Evolutionary conservation across 2,888 invertebrate genomes (phyloP), one percentile per base, ranked within the genome.

Genomic region (Lapara coniferarum): DNA sequence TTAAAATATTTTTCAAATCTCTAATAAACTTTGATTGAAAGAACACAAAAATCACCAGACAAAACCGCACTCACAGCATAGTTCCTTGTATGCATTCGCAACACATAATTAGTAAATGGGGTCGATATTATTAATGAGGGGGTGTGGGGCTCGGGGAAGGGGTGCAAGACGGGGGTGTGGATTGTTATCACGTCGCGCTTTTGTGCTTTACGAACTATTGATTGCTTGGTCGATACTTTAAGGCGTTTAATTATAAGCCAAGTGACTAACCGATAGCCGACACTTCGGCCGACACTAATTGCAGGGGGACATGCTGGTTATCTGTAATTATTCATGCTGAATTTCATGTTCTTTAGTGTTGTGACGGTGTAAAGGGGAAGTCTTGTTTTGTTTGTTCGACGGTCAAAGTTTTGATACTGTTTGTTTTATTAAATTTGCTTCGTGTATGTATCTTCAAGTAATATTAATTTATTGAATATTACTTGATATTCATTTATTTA

Each of bases 81-180:
- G 69, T 69, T 53, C 12, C 58, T 76, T 77, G 83, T 81, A 84
- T 92, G 92, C 93, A 93, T 94, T 93, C 91, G 93, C 92, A 91
- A 91, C 92, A 90, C 88, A 90, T 93, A 94, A 94, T 94, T 94
- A 94, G 94, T 93, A 89, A 88, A 90, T 86, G 81, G 87, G 92
- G 91, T 90, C 89, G 89, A 92, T 92, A 93, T 90, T 93, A 93
- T 93, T 94, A 93, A 94, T 94, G 94, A 94, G 93, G 88, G 88
- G 84, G 37, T 57, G 37, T 25, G 56, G 84, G 82, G 87, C 84
- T 83, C 82, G 80, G 81, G 72, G 72, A 75, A 73, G 68, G 77
- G 81, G 78, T 85, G 81, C 76, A 80, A 81, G 81, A 79, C 79
- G 79, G 80, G 86, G 85, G 82, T 77, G 81, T 79, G 84, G 89